phyloP scores from a whole-genome alignment of 2,888 invertebrate genomes.

The Diloba caeruleocephala region DNA sequence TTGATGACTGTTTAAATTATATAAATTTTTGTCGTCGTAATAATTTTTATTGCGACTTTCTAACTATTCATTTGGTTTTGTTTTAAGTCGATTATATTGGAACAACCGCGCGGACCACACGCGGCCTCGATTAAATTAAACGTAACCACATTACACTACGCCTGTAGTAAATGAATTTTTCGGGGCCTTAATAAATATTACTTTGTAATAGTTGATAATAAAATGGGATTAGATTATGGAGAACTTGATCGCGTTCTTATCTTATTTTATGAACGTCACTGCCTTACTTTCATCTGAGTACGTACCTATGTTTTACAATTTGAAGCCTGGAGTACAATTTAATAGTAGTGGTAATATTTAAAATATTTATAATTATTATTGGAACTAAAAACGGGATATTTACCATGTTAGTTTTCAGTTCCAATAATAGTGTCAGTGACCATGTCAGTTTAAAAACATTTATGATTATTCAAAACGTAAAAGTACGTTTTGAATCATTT shows the following conservation, averaged over 20 bases:
- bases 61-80: constrained; percentile 74
- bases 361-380: too few relatives aligned
- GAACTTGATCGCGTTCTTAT: constrained; percentile 58
- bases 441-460: too few relatives aligned
- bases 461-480: too few relatives aligned
- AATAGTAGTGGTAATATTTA: not conserved
- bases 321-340: not conserved
- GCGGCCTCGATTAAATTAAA: constrained; percentile 82
- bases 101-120: constrained; percentile 83
- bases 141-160: constrained; percentile 79
- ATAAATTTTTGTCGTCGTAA: constrained; percentile 67
- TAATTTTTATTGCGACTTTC: constrained; percentile 71
- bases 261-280: constrained; percentile 48
- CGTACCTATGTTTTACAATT: too few relatives aligned
- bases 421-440: too few relatives aligned
- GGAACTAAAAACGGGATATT: too few relatives aligned
- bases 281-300: constrained; percentile 6
- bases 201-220: constrained; percentile 68
- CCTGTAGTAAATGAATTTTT: constrained; percentile 76
- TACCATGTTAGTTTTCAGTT: too few relatives aligned
- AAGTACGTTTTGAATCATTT: too few relatives aligned
- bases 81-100: constrained; percentile 72
- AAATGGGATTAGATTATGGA: constrained; percentile 64
- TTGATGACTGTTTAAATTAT: constrained; percentile 57
- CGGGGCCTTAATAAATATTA: constrained; percentile 73